Evolutionary conservation across 2,888 invertebrate genomes (phyloP), one percentile per base, ranked within the genome.

Genomic region (Catocala fraxini): DNA sequence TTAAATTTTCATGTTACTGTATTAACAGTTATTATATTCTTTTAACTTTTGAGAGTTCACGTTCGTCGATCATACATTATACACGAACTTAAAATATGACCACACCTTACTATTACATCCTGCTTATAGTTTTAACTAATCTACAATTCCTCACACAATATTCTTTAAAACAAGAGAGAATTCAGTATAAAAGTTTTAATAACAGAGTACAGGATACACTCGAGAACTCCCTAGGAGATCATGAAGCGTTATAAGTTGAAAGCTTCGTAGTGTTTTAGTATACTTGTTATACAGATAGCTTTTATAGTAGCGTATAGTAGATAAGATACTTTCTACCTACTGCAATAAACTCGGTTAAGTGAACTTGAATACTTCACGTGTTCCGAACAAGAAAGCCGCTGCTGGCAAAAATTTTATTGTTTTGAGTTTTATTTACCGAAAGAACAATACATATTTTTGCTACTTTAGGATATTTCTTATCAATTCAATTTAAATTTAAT

Each of bases 161-260:
- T 55, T 68, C 48, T 57, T 49, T 59, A 77, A 74, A 66, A 73
- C 51, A 64, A 59, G 68, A 15, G 51, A 57, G 62, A 69, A 59
- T 15, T 48, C 43, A 3, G 55, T 73, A 70, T 63, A 73, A 81
- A 80, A 81, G 75, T 82, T 82, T 80, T 76, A 82, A 77, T 80
- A 82, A 80, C 76, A 76, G 70, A 74, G 72, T 71, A 71, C 71
- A 56, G 56, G 43, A 65, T 66, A 71, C 67, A 68, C 68, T 12
- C 52, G 62, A 69, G 68, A 71, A 65, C 56, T 80, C 79, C 83
- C 83, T 58, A 7, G 35, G 83, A 74, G 80, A 71, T 77, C 69
- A 69, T 77, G 79, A 74, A 79, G 67, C 66, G 73, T 76, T 78
- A 74, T 75, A 81, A 79, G 73, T 74, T 77, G 74, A 73, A 75